Conservation (phyloP, 2,113 vertebrate genomes). For the Cebidichthys violaceus region DNA sequence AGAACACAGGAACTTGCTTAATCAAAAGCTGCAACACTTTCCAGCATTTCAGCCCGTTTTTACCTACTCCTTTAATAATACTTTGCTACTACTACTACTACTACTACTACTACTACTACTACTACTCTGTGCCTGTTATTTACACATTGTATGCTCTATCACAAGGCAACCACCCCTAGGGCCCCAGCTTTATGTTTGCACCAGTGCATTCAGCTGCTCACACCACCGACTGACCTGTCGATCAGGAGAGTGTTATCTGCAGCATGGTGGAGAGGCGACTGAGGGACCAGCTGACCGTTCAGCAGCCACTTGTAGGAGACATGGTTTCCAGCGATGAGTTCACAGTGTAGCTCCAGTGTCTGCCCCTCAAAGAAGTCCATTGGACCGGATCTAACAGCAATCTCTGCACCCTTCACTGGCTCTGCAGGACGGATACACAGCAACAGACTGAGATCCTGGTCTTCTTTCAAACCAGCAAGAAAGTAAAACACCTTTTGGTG, state of each 20-base stretch:
- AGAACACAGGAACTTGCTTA: background rate
- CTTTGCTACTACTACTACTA: background rate
- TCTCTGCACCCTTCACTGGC: slow-evolving; percentile 47
- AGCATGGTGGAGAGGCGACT: background rate
- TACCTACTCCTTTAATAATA: background rate
- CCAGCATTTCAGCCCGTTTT: background rate
- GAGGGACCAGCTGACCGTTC: slow-evolving; percentile 39
- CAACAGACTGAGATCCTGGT: background rate
- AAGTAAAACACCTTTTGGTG: background rate
- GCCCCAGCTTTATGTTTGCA: background rate
- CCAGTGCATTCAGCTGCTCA: background rate
- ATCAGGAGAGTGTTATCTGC: slow-evolving; percentile 26
- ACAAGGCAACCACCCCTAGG: background rate
- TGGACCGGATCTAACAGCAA: slow-evolving; percentile 15
- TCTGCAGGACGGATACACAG: slow-evolving; percentile 56
- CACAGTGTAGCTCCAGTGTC: slow-evolving; percentile 62
- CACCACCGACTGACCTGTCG: slow-evolving; percentile 31
- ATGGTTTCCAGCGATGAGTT: slow-evolving; percentile 52
- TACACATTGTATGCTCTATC: background rate
- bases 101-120: background rate
- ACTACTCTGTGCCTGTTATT: background rate
- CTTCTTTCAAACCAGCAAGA: background rate
- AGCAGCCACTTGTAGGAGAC: slow-evolving; percentile 74
- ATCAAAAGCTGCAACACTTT: background rate
- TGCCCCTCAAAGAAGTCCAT: slow-evolving; percentile 65